These are phyloP conservation scores for Danionella cerebrum DNA, from an alignment of 2,113 vertebrate genomes.

Conservation along the genomic window DNA sequence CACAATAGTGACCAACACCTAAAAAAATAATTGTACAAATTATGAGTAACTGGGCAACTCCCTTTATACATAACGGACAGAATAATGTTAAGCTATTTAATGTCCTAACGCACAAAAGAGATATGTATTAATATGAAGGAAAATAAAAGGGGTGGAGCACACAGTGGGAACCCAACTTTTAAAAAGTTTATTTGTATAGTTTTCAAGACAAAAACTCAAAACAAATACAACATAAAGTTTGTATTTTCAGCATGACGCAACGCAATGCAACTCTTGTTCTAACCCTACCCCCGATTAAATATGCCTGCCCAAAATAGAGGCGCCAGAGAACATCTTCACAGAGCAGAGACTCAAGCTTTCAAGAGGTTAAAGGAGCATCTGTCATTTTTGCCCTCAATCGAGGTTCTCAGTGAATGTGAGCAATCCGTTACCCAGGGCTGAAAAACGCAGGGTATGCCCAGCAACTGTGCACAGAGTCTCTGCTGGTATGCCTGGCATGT, in stretches of 20 bases:
- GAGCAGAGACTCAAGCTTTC: background rate
- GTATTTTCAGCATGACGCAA: background rate
- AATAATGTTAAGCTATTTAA: background rate
- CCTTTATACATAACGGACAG: background rate
- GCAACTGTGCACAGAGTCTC: constrained; percentile 83
- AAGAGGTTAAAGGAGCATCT: constrained; percentile 22
- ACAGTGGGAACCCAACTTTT: no score
- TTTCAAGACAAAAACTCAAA: no score
- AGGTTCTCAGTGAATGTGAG: constrained; percentile 59
- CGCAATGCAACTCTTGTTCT: background rate
- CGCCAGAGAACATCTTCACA: background rate
- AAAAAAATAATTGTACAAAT: background rate
- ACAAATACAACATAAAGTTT: no score
- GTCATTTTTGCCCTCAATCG: constrained; percentile 13
- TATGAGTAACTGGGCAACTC: background rate
- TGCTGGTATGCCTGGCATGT: constrained; percentile 79
- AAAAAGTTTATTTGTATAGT: no score
- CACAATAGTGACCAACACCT: background rate
- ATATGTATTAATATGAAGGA: background rate
- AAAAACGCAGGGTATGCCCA: constrained; percentile 74
- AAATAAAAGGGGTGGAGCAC: no score
- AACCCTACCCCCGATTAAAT: background rate
- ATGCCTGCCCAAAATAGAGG: constrained; percentile 2
- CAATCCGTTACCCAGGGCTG: constrained; percentile 56
- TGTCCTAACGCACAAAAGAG: background rate